Percentiles rank a stretch among this genome's conserved stretches.
Evolutionary conservation across 2,888 invertebrate genomes (phyloP).

Genomic region (Alcis repandata): DNA sequence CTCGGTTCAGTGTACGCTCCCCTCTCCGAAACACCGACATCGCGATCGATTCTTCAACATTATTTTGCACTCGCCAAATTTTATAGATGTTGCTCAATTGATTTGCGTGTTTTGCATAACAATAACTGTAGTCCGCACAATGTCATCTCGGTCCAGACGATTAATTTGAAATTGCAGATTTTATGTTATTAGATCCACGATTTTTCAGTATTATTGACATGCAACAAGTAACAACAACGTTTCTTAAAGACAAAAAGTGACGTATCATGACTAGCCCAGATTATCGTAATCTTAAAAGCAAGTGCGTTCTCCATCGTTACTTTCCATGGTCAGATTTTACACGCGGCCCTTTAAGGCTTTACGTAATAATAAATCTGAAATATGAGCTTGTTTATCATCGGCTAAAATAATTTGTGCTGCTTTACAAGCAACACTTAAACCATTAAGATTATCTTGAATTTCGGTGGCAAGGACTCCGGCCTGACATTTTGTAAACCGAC

Average conservation of each 20-base stretch:
- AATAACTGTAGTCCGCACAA: slow-evolving; percentile 36
- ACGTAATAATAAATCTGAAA: too few relatives aligned
- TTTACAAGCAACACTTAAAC: slow-evolving; percentile 4
- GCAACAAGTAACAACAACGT: too few relatives aligned
- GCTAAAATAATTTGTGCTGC: slow-evolving; percentile 21
- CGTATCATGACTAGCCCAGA: too few relatives aligned
- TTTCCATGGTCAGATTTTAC: too few relatives aligned
- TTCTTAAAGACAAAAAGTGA: too few relatives aligned
- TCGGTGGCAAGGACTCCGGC: slow-evolving; percentile 45
- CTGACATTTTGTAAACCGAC: slow-evolving; percentile 59
- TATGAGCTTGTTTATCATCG: too few relatives aligned
- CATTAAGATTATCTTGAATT: slow-evolving; percentile 30
- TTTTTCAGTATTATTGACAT: too few relatives aligned
- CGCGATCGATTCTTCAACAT: slow-evolving; percentile 57
- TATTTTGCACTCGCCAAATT: slow-evolving; percentile 47
- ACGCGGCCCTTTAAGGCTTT: too few relatives aligned
- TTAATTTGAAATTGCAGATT: neutral
- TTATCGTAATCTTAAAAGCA: too few relatives aligned
- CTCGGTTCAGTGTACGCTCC: slow-evolving; percentile 71
- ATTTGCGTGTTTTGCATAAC: slow-evolving; percentile 48
- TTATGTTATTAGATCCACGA: too few relatives aligned
- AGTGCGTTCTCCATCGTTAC: too few relatives aligned
- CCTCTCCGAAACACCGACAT: slow-evolving; percentile 58
- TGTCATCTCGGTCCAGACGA: slow-evolving; percentile 15
- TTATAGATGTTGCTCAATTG: slow-evolving; percentile 52